A percentile compares a stretch with the other conserved stretches of the same genome.
phyloP scores from a whole-genome alignment of 2,113 vertebrate genomes.

The Mormyrus lacerda region DNA sequence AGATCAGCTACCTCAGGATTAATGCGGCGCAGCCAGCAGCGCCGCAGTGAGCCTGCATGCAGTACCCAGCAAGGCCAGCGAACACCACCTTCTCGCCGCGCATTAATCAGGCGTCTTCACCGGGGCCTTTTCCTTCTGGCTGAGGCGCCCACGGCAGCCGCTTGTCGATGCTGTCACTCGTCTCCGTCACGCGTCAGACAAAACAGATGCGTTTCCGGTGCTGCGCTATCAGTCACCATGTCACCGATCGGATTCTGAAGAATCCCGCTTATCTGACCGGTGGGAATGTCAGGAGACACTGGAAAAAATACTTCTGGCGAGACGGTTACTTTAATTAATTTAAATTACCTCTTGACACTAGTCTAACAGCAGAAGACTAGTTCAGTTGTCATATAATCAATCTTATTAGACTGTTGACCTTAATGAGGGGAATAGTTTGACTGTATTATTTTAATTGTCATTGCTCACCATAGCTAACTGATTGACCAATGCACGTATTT shows the following conservation, averaged over 20 bases:
- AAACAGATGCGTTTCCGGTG: not conserved
- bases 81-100: not conserved
- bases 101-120: not conserved
- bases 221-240: not conserved
- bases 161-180: not conserved
- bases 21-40: not conserved
- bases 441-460: not conserved
- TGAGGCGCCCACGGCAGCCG: not conserved
- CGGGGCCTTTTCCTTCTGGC: too few species aligned
- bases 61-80: not conserved
- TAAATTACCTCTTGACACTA: not conserved
- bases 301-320: not conserved
- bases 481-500: not conserved
- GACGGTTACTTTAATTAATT: not conserved
- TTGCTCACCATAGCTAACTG: not conserved
- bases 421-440: not conserved
- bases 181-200: not conserved
- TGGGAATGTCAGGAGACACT: not conserved
- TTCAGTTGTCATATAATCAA: not conserved
- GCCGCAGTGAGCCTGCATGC: not conserved
- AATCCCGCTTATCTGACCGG: not conserved
- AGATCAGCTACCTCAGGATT: slow-evolving; percentile 2
- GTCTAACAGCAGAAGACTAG: not conserved
- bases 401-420: not conserved
- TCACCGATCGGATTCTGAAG: not conserved